Evolutionary conservation across 2,797 vertebrate species (phyloP), one percentile per base, ranked within the genome.

Genomic region (Oryzias dopingdopingensis): DNA sequence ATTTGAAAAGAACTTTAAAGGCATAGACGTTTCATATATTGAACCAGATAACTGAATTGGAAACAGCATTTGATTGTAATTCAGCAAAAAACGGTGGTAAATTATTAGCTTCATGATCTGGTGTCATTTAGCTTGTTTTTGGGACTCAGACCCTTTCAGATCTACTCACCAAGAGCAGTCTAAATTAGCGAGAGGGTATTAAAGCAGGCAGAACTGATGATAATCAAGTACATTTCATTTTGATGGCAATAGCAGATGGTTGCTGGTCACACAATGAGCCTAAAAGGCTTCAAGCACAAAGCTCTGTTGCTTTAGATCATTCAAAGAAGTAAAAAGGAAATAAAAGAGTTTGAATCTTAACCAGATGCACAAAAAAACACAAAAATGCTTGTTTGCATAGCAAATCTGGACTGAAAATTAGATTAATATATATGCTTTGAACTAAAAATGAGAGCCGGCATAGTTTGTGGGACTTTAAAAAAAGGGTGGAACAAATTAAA

Each of bases 171-270:
- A 40, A 23, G 42, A 51, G 32, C 18, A 45, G 42, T 5, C 16
- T 16, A 29, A 43, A 42, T 56, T 55, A 49, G 24, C 10, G 14
- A 22, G 46, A 16, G 24, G 24, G 42, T 55, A 18, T 41, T 43
- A 49, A 52, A 56, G 32, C 52, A 37, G 24, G 18, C 26, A 44
- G 53, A 56, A 26, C 18, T 55, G 12, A 32, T 22, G 37, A 48
- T 32, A 42, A 62, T 37, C 49, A 52, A 32, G 29, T 10, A 32
- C 29, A 32, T 32, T 32, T 32, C 29, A 32, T 32, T 55, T 23
- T 32, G 45, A 26, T 23, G 45, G 37, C 42, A 54, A 48, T 16
- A 62, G 37, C 29, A 52, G 42, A 52, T 23, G 49, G 29, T 60
- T 52, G 47, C 18, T 17, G n/a, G 12, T 53, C 47, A 24, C 15